phyloP scores from a whole-genome alignment of 2,113 vertebrate species.

The Psittacus erithacus region DNA sequence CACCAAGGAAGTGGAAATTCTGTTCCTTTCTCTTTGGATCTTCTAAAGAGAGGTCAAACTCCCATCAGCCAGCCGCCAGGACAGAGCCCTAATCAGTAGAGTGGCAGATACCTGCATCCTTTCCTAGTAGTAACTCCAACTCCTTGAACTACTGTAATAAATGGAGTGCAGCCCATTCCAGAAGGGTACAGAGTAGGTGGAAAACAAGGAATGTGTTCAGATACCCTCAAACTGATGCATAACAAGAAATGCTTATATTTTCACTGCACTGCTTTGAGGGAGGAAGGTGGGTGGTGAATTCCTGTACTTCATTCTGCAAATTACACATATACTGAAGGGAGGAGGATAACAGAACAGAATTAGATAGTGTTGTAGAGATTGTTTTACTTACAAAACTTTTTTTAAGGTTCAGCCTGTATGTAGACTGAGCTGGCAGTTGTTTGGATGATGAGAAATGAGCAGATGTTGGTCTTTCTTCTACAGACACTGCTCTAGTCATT shows the following conservation, averaged over 20 bases:
- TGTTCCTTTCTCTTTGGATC: neutral
- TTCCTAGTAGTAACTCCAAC: neutral
- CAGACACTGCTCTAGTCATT: neutral
- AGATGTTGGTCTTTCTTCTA: neutral
- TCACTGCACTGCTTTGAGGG: neutral
- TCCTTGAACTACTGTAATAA: neutral
- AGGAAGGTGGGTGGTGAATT: constrained; percentile 40
- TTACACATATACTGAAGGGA: neutral
- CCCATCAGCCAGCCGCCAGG: neutral
- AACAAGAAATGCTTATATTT: constrained; percentile 10
- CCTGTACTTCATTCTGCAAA: constrained; percentile 11
- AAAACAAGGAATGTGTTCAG: neutral
- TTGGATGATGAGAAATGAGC: neutral
- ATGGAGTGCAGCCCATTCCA: neutral
- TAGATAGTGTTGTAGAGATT: neutral
- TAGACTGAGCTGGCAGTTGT: neutral
- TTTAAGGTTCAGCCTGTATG: neutral
- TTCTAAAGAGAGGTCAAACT: neutral
- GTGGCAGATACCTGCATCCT: neutral
- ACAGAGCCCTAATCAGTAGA: neutral
- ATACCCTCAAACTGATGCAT: constrained; percentile 3
- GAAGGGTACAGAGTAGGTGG: neutral
- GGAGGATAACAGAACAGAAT: constrained; percentile 19
- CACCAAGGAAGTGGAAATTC: neutral
- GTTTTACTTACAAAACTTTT: neutral